Evolutionary conservation across 2,888 invertebrate genomes (phyloP).

Genomic region (Apodemia duryi): DNA sequence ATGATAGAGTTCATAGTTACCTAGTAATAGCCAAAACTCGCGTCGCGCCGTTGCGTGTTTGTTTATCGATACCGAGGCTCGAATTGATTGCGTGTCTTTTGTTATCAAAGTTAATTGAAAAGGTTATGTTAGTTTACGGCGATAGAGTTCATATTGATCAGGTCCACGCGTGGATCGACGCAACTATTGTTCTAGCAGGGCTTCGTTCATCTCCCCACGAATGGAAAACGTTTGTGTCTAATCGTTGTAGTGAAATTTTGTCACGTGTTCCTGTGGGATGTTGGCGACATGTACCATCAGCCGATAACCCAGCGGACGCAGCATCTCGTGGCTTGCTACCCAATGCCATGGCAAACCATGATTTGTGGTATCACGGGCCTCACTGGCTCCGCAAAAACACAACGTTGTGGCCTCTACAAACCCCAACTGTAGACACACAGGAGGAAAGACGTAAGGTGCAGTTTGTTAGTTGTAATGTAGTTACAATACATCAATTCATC

Average conservation of each 20-base stretch:
- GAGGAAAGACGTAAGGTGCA: neutral
- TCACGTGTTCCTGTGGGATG: neutral
- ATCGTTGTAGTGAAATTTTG: neutral
- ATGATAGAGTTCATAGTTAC: neutral
- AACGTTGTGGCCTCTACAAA: neutral
- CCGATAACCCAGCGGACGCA: neutral
- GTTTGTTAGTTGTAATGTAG: neutral
- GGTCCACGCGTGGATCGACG: conserved; percentile 3
- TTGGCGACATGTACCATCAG: neutral
- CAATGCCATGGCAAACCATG: neutral
- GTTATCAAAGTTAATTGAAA: neutral
- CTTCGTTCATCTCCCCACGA: conserved; percentile 10
- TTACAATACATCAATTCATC: neutral
- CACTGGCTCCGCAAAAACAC: too few relatives aligned
- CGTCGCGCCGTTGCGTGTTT: neutral
- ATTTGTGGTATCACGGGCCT: neutral
- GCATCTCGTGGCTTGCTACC: neutral
- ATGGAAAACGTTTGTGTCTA: neutral
- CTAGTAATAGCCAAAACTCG: neutral
- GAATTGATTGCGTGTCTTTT: conserved; percentile 1
- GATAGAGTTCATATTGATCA: neutral
- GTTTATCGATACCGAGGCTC: neutral
- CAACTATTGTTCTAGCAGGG: conserved; percentile 9
- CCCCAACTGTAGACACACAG: neutral
- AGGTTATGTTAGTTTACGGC: neutral